Conservation (phyloP, 2,888 invertebrate species). For the Lysandra bellargus region DNA sequence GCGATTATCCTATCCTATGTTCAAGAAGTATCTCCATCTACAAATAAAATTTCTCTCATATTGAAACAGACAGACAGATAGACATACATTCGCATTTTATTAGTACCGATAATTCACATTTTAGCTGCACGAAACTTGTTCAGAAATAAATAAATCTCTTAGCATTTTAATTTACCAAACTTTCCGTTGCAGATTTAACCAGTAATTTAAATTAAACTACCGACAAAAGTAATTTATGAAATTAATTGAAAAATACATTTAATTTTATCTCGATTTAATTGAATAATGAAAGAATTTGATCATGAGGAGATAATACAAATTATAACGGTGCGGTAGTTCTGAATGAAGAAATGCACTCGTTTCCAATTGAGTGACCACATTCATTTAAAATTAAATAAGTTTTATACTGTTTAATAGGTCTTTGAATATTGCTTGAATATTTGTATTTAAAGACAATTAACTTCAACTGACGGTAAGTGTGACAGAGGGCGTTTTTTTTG, state of each 20-base stretch:
- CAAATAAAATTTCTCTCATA: too few relatives aligned
- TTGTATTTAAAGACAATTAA: background rate
- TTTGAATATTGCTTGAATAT: background rate
- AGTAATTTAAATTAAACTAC: conserved; percentile 6
- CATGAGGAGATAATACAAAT: conserved; percentile 11
- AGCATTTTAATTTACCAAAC: background rate
- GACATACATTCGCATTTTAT: background rate
- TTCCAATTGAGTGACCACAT: background rate
- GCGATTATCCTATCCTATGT: too few relatives aligned
- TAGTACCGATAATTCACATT: background rate
- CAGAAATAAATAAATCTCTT: background rate
- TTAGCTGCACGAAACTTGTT: background rate
- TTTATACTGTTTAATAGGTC: background rate
- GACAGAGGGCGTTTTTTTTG: too few relatives aligned
- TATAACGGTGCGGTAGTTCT: background rate
- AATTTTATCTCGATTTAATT: conserved; percentile 9
- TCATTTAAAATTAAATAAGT: background rate
- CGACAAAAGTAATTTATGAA: conserved; percentile 15
- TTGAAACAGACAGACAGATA: too few relatives aligned
- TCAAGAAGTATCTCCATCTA: too few relatives aligned
- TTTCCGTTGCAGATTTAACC: background rate
- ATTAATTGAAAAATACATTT: conserved; percentile 15
- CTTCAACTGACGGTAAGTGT: too few relatives aligned
- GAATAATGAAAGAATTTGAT: conserved; percentile 12
- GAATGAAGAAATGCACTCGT: background rate